Base-by-base conservation (phyloP, 2,888 invertebrate genomes). In the Lordiphosa fenestrarum region DNA sequence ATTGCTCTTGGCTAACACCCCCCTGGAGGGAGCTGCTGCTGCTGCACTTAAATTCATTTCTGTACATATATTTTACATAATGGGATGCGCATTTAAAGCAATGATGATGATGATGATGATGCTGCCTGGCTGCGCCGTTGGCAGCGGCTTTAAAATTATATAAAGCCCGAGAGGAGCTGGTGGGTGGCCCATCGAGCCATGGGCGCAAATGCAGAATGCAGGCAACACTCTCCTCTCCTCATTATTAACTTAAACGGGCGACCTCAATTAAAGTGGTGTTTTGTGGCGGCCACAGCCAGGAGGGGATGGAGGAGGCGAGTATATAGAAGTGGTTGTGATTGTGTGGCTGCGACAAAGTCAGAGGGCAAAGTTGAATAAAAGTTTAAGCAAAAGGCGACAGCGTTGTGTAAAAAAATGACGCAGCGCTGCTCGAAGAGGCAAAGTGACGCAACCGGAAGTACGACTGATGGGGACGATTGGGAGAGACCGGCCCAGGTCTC, bases 211-310 rank as follows among this genome's bases (percentile, higher is more conserved):
- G 48, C 48, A 48, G 36, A 37, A 37, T 48, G 47, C 36, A 33
- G 19, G 9, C 23, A 15, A 13, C n/a, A 13, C n/a, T 41, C 40
- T 48, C n/a, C 46, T 44, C 44, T 53, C 46, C 44, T 53, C 46
- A 42, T 57, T 57, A 72, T 68, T 70, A 71, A 83, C 83, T 86
- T 81, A 76, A 87, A 82, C 86, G 78, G 77, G 85, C 88, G 88
- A 88, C 88, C 88, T 88, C 86, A 87, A 88, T 88, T 85, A 87
- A 87, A 76, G 71, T 66, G 66, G 53, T 47, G 64, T 67, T 58
- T 36, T 61, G 76, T 56, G 38, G 54, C 35, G 47, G 62, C 54
- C 30, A 30, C 30, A 30, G 9, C 30, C 3, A 30, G 30, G 9
- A 9, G 30, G 9, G 9, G 30, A 3, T 9, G 37, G 53, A 44